Evolutionary conservation across 2,888 invertebrate genomes (phyloP), one percentile per base, ranked within the genome.

Genomic region (Aporophyla lueneburgensis): DNA sequence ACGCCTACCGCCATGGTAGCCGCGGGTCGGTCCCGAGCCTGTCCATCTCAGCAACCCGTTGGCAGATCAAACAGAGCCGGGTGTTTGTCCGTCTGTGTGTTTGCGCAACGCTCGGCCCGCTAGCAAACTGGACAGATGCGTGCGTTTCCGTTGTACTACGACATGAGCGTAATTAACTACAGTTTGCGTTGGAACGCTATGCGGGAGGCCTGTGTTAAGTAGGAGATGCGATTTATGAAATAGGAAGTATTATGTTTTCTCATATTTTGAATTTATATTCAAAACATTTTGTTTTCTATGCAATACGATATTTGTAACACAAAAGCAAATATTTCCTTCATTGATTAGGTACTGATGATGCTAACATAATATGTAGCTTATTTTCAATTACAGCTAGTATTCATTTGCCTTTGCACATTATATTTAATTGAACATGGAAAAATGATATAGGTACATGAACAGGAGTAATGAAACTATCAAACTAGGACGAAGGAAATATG

Each of bases 51-150:
- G 86, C 87, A 92, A 92, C 91, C 91, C 93, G 93, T 92, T 91
- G 88, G 85, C 88, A 90, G 90, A 92, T 90, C 93, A 94, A 94
- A 94, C 92, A 93, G 74, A 56, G 91, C 92, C 92, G 92, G 88
- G 85, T 92, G 93, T 92, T 89, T 92, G 92, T 91, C 86, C 79
- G 91, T 88, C 85, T 81, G 90, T 89, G 68, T 92, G 89, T 93
- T 95, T 94, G 93, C 91, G 92, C 92, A 94, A 93, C 89, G 83
- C 82, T 87, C 91, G 81, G 87, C 14, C 80, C 78, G 71, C 85
- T 78, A 62, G 84, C 85, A 72, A 81, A 80, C 87, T 81, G 74
- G 87, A 74, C 78, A 79, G 78, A 85, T 79, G 78, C 74, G 71
- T 69, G 53, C 74, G 81, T 81, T 74, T 87, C 87, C 90, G 86